Evolutionary conservation across 2,888 invertebrate species (phyloP).

Genomic region (Priocnemis perturbator): DNA sequence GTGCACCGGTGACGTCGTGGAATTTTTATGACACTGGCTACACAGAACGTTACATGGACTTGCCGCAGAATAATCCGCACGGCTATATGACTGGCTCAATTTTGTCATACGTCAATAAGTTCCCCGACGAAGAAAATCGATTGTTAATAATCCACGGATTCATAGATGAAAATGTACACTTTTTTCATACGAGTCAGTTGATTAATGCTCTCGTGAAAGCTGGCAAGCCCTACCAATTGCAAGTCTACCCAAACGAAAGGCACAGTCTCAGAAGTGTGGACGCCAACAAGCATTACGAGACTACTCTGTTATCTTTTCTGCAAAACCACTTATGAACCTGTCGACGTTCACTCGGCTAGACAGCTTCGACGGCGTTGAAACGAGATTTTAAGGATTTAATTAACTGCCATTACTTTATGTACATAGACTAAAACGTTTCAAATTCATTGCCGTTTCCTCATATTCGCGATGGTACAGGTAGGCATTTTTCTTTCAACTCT

Average conservation of each 20-base stretch:
- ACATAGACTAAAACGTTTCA: conserved; percentile 42
- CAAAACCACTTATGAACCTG: conserved; percentile 83
- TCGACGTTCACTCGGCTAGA: conserved; percentile 33
- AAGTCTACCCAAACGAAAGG: conserved; percentile 97
- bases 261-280: conserved; percentile 96
- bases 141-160: conserved; percentile 97
- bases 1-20: conserved; percentile 99
- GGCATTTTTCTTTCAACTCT: conserved; percentile 15
- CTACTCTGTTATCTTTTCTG: conserved; percentile 93
- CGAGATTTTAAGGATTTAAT: conserved; percentile 44
- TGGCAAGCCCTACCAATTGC: conserved; percentile 97
- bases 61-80: conserved; percentile 84
- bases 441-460: conserved; percentile 33
- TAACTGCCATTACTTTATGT: conserved; percentile 65
- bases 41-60: conserved; percentile 97
- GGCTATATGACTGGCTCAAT: conserved; percentile 93
- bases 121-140: conserved; percentile 95
- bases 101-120: conserved; percentile 87
- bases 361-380: conserved; percentile 28
- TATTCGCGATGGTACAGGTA: conserved; percentile 42
- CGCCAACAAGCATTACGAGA: conserved; percentile 97
- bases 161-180: conserved; percentile 99
- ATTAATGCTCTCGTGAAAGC: conserved; percentile 92
- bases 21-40: conserved; percentile 98
- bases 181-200: conserved; percentile 94